Percentiles rank a stretch among this genome's conserved stretches.
Conservation (phyloP, 2,888 invertebrate genomes). For the Adelognathus sp. region DNA sequence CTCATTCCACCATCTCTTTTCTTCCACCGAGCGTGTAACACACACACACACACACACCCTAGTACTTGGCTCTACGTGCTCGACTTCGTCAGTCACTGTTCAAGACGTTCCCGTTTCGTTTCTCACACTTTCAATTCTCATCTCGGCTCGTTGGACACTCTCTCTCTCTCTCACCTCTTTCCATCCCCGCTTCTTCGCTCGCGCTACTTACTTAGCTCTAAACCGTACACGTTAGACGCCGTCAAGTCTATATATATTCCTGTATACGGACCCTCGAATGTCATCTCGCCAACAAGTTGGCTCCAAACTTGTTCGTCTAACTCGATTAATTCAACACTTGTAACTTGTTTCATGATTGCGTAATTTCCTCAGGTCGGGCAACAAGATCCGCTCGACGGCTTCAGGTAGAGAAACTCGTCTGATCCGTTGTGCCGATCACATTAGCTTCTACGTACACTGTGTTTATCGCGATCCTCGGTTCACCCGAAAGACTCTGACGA, state of each 20-base stretch:
- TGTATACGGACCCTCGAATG: constrained; percentile 54
- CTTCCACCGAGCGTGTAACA: not conserved
- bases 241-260: constrained; percentile 12
- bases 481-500: constrained; percentile 6
- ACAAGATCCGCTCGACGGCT: constrained; percentile 8
- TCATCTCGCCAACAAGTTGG: constrained; percentile 69
- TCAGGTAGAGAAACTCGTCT: not conserved
- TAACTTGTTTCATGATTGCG: constrained; percentile 74
- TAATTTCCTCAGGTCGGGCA: constrained; percentile 65
- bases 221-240: not conserved
- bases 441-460: not conserved
- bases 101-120: constrained; percentile 13
- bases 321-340: constrained; percentile 76
- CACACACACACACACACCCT: no score
- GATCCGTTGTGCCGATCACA: constrained; percentile 32
- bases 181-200: constrained; percentile 22
- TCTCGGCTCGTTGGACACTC: no score
- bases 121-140: constrained; percentile 44
- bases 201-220: not conserved
- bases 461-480: not conserved
- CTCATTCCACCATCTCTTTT: not conserved
- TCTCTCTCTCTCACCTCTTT: constrained; percentile 48
- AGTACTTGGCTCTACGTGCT: not conserved
- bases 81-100: constrained; percentile 3
- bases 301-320: constrained; percentile 71